Conservation (phyloP, 2,888 invertebrate genomes). For the Synergus japonicus region DNA sequence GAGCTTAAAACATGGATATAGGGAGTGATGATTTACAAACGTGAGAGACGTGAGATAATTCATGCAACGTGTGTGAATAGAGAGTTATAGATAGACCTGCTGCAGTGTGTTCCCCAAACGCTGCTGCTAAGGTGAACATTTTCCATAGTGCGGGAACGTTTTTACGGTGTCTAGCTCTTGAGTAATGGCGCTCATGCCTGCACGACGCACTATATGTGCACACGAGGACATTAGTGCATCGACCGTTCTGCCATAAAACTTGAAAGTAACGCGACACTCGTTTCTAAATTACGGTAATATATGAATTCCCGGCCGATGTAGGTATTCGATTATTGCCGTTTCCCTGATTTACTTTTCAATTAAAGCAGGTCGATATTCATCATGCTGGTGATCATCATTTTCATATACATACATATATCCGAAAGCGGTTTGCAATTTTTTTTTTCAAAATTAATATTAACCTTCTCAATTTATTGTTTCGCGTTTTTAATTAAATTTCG, state of each 20-base stretch:
- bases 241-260: background rate
- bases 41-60: background rate
- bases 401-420: background rate
- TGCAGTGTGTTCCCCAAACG: background rate
- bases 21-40: background rate
- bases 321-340: slow-evolving; percentile 14
- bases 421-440: background rate
- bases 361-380: background rate
- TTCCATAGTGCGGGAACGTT: background rate
- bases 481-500: too few species aligned
- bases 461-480: background rate
- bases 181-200: slow-evolving; percentile 10
- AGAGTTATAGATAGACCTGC: slow-evolving; percentile 1
- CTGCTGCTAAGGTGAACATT: background rate
- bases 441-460: background rate
- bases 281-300: background rate
- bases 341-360: background rate
- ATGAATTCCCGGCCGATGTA: background rate
- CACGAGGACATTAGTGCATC: background rate
- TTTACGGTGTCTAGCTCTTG: slow-evolving; percentile 19
- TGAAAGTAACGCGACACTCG: slow-evolving; percentile 11
- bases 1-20: background rate
- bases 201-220: too few species aligned
- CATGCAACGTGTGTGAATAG: background rate
- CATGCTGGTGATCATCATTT: background rate